Conservation (phyloP, 2,113 vertebrate species). For the Chaenocephalus aceratus region DNA sequence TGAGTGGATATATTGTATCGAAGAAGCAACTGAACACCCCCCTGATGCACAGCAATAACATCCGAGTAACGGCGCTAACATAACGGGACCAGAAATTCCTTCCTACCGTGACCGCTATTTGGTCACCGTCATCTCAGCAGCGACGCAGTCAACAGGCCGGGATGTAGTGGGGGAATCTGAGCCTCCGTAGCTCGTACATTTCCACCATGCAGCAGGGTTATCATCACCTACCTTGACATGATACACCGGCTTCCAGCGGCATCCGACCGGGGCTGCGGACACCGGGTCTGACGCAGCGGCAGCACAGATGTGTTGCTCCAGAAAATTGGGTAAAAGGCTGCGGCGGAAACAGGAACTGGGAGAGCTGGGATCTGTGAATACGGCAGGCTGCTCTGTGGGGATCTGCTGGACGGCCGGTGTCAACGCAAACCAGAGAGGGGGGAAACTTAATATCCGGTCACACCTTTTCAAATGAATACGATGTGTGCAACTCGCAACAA, state of each 20-base stretch:
- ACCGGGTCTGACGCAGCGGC: conserved; percentile 56
- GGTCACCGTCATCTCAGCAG: conserved; percentile 62
- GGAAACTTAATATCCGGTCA: conserved; percentile 31
- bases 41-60: background rate
- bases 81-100: conserved; percentile 47
- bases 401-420: conserved; percentile 68
- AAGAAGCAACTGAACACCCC: too few species aligned
- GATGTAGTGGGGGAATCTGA: conserved; percentile 51
- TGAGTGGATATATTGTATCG: background rate
- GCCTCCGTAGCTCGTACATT: conserved; percentile 23
- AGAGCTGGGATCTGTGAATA: conserved; percentile 58
- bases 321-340: conserved; percentile 52
- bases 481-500: background rate
- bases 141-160: conserved; percentile 84
- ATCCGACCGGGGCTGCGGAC: conserved; percentile 61
- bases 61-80: background rate
- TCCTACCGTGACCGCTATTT: conserved; percentile 65
- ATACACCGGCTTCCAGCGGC: conserved; percentile 56
- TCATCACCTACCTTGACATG: conserved; percentile 66
- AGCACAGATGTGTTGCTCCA: conserved; percentile 48
- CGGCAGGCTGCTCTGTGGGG: conserved; percentile 66
- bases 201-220: conserved; percentile 36
- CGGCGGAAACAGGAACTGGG: conserved; percentile 79
- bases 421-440: conserved; percentile 26
- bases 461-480: conserved; percentile 54